Base-by-base conservation (phyloP, 2,797 vertebrate genomes). In the Cuculus canorus region DNA sequence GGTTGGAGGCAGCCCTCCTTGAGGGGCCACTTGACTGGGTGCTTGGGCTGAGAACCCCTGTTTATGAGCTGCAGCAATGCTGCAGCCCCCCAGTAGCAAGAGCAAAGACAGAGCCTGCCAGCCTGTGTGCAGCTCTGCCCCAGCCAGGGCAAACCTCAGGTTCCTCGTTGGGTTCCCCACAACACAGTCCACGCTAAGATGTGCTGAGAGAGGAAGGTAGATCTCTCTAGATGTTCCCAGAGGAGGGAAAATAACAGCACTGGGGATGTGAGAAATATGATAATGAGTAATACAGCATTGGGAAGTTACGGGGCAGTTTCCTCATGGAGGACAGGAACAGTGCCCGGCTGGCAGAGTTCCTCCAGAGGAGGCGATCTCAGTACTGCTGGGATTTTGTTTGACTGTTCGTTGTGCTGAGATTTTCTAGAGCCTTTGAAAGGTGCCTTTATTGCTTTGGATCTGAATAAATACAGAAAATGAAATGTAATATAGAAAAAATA, bases 151-250 rank as follows among this genome's bases (percentile, higher is more conserved):
- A 71, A 75, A 37, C 13, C 14, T 13, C 1, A 2, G 10, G 3
- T 60, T 85, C 72, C 39, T 45, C n/a, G 68, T 52, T 22, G 54
- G 32, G 30, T n/a, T 6, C 15, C 25, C 32, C 39, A 13, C 18
- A 39, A 28, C 1, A 0, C 0, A 3, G 56, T n/a, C 12, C 15
- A 5, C 3, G 9, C 8, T 47, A 17, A 25, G 39, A 4, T 25
- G 35, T 25, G 41, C 39, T 9, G 37, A 21, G 24, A 41, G 11
- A 33, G 32, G 60, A 75, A 41, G 17, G 32, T n/a, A 35, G 3
- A 4, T 47, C 6, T 43, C 35, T 69, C 57, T 24, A 15, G 45
- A 6, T 43, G 25, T 45, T 75, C 37, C 66, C 70, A 19, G 63
- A 19, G 30, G 24, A 53, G 27, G 43, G 35, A 66, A 83, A 76